Base-by-base conservation (phyloP, 2,888 invertebrate species). In the Drosophila fulvimacula region DNA sequence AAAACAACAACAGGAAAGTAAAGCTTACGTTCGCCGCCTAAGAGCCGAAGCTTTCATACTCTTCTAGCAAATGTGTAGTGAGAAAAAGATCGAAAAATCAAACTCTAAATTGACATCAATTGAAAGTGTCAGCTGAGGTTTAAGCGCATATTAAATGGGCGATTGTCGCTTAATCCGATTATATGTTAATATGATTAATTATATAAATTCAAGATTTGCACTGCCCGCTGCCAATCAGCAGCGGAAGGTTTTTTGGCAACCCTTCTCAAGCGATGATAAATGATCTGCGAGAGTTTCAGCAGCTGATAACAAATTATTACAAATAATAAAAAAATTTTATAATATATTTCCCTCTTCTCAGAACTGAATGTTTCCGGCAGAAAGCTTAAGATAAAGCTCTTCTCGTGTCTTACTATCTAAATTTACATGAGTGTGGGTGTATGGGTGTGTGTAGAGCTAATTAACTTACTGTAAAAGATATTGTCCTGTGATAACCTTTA, bases 101-200 rank as follows among this genome's bases (percentile, higher is more conserved):
- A 48, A 27, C n/a, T 59, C 19, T 66, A 65, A 76, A 76, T 61
- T 55, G 74, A 70, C 61, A 61, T 61, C 63, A 73, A 76, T 76
- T 76, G 73, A 48, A n/a, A 17, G 59, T 67, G 75, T 72, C 73
- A 58, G 67, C 48, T 42, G 34, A 58, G 49, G 53, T 60, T 67
- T 64, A 77, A 61, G 55, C 73, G 51, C 73, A 64, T 64, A 72
- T 71, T 72, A 56, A 72, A 59, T 55, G 41, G 59, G 36, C 64
- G 60, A 71, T 72, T 72, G 49, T 27, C 51, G 38, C 41, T n/a
- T 76, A 73, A 77, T 61, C 77, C 73, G 77, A 53, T 75, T 75
- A 75, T 75, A 75, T 63, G 51, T 61, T 72, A 76, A 75, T 76
- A 65, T 77, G 77, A 76, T 76, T 77, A 68, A 77, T 76, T 68